Evolutionary conservation across 2,888 invertebrate species (phyloP).

Genomic region (Drosophila kambysellisi): DNA sequence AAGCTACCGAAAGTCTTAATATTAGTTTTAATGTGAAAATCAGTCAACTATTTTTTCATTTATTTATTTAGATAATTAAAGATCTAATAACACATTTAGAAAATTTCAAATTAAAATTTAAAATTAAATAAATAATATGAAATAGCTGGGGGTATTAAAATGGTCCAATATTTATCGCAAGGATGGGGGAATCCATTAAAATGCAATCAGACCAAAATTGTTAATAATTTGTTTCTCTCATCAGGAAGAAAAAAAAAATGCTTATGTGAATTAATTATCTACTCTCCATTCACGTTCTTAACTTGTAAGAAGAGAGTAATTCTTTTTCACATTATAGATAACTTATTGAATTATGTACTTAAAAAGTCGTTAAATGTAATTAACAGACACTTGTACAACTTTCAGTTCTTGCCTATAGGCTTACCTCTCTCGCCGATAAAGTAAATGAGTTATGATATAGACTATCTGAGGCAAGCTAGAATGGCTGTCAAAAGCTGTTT

Average conservation of each 20-base stretch:
- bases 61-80: neutral
- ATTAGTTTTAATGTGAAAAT: neutral
- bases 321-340: neutral
- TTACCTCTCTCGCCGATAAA: neutral
- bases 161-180: neutral
- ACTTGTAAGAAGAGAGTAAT: neutral
- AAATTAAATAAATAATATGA: neutral
- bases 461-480: neutral
- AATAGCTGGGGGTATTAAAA: neutral
- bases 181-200: neutral
- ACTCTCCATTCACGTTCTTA: no score
- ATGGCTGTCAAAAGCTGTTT: no score
- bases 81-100: neutral
- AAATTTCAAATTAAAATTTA: neutral
- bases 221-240: no score
- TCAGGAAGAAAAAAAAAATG: neutral
- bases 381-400: neutral
- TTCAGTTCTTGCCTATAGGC: neutral
- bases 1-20: neutral
- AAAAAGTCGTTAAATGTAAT: slow-evolving; percentile 9
- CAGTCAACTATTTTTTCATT: neutral
- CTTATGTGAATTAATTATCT: neutral
- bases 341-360: slow-evolving; percentile 1
- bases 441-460: neutral
- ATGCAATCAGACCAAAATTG: neutral